These are phyloP conservation scores for Cebidichthys violaceus DNA, from an alignment of 2,113 vertebrate species.

Conservation along the genomic window DNA sequence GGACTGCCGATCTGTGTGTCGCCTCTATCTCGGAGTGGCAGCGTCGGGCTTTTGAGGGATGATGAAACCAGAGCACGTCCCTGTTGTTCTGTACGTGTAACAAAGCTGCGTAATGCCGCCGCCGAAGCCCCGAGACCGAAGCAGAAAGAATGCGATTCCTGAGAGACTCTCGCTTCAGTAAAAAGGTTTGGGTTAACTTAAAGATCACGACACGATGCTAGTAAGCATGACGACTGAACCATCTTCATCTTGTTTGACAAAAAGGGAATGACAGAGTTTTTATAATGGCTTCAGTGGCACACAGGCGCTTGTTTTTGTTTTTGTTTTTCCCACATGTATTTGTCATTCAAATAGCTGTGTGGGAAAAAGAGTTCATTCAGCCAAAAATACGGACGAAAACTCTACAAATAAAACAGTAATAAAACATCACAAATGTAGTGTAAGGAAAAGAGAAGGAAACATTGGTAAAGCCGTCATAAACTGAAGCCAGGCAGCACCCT, in stretches of 20 bases:
- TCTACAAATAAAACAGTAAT: not conserved
- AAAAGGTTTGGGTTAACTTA: not conserved
- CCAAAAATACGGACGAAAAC: not conserved
- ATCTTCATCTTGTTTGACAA: not conserved
- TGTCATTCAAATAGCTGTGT: not conserved
- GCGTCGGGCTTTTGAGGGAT: conserved; percentile 5
- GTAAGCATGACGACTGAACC: not conserved
- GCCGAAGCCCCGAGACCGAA: not conserved
- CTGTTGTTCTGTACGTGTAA: not conserved
- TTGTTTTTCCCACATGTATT: no score
- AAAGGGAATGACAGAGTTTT: not conserved
- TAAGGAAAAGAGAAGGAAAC: no score
- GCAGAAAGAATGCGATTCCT: not conserved
- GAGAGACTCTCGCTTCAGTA: not conserved
- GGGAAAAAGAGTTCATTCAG: not conserved
- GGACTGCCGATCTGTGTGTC: conserved; percentile 40
- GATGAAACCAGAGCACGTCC: conserved; percentile 14
- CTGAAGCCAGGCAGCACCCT: no score
- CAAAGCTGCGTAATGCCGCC: conserved; percentile 11
- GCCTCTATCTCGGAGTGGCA: conserved; percentile 8
- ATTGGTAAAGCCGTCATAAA: no score
- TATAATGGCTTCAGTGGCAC: not conserved
- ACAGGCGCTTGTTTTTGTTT: not conserved
- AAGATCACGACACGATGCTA: not conserved
- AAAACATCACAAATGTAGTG: no score